Base-by-base conservation (phyloP, 2,888 invertebrate genomes). In the Dolichomitus sp. region DNA sequence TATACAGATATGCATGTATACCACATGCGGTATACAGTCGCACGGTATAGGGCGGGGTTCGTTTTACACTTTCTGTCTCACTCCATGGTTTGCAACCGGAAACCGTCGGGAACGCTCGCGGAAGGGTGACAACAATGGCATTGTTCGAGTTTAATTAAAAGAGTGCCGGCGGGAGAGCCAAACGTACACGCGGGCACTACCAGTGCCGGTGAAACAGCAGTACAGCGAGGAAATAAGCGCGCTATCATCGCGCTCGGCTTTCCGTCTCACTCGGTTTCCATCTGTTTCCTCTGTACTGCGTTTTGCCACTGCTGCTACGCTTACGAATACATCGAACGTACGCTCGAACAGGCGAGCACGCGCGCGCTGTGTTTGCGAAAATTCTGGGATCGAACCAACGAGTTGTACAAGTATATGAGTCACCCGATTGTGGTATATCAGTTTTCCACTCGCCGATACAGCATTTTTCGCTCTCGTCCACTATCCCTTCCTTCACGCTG, bases 131-230 rank as follows among this genome's bases (percentile, higher is more conserved):
- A 81, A 84, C 85, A 85, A 85, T 81, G 70, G 72, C 84, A 85
- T 84, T 84, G 84, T 84, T 85, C 75, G 66, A 75, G 76, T 84
- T 84, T 84, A 84, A 84, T 85, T 85, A 85, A 81, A 84, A 85
- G 77, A 77, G 81, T 81, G 84, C 82, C 77, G 74, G 80, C 66
- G 75, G 80, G 80, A 78, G 78, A 70, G 54, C 73, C 80, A 82
- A 80, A 76, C 83, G 80, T 81, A 74, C 79, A 75, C 74, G 74
- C 72, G 72, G 66, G 77, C 54, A 54, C 50, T 27, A 23, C n/a
- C 59, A 11, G 17, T 11, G 6, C 66, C 61, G 3, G 54, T 50
- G 45, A 12, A 76, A 73, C 42, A 61, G 45, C 52, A 57, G 61
- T 45, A 65, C 68, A 63, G 73, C 61, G 82, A 68, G 63, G 72